These are phyloP conservation scores for Dendropsophus ebraccatus DNA, from an alignment of 2,113 vertebrate species.

Conservation along the genomic window DNA sequence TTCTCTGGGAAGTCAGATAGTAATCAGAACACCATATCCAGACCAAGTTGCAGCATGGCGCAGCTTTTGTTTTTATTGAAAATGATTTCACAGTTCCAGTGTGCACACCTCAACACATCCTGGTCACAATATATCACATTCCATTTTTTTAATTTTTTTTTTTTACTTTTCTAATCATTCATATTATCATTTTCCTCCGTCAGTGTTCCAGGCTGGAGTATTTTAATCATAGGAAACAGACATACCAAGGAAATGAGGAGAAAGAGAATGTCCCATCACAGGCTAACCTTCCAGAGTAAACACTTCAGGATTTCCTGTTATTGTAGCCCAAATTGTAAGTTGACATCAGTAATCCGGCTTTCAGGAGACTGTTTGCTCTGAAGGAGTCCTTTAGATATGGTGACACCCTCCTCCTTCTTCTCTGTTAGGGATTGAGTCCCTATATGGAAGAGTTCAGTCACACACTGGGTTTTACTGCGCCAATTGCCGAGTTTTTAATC, in stretches of 20 bases:
- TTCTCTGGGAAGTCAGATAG: not conserved
- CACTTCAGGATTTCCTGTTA: constrained; percentile 81
- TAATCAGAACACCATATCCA: not conserved
- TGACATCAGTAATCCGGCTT: constrained; percentile 76
- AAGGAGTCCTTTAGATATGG: constrained; percentile 57
- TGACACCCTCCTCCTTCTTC: constrained; percentile 16
- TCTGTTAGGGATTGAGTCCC: constrained; percentile 66
- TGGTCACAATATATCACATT: not conserved
- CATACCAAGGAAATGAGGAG: constrained; percentile 72
- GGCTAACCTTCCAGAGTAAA: constrained; percentile 75
- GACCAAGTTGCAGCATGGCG: not conserved
- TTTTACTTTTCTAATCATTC: no score
- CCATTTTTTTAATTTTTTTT: not conserved
- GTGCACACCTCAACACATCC: constrained; percentile 12
- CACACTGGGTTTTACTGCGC: constrained; percentile 35
- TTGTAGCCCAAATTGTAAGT: constrained; percentile 77
- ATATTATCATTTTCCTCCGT: constrained; percentile 62
- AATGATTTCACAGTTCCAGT: not conserved
- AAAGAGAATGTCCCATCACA: constrained; percentile 71
- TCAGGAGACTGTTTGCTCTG: constrained; percentile 64
- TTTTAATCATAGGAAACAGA: constrained; percentile 81
- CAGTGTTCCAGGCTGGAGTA: constrained; percentile 67
- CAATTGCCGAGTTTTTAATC: constrained; percentile 62
- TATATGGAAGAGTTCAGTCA: constrained; percentile 72
- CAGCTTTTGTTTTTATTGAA: not conserved